phyloP scores from a whole-genome alignment of 2,797 vertebrate species.

The Dipus sagitta region DNA sequence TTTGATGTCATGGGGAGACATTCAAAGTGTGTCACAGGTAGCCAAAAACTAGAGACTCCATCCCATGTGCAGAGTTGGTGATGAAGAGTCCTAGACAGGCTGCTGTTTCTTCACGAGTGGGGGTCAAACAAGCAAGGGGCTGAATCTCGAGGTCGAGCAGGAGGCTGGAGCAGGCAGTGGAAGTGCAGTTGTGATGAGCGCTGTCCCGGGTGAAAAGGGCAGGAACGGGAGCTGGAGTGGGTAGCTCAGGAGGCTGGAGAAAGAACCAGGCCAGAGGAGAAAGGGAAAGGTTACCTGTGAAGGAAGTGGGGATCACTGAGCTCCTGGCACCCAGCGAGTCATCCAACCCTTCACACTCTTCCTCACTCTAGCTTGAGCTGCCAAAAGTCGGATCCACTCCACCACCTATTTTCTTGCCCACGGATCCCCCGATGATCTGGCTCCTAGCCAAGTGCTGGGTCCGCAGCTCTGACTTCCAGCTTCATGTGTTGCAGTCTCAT shows the following conservation, averaged over 20 bases:
- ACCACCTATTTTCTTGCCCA: constrained; percentile 86
- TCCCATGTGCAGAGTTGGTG: neutral
- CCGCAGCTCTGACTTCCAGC: constrained; percentile 90
- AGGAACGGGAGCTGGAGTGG: neutral
- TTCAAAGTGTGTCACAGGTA: neutral
- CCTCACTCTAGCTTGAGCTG: constrained; percentile 58
- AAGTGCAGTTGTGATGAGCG: neutral
- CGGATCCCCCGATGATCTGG: constrained; percentile 88
- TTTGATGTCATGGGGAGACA: neutral
- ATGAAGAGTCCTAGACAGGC: neutral
- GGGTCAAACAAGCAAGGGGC: neutral
- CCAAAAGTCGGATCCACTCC: constrained; percentile 75
- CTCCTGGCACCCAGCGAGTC: too few species aligned
- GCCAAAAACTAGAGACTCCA: neutral
- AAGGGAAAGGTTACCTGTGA: neutral
- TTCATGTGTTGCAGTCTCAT: constrained; percentile 91
- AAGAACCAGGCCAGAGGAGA: neutral
- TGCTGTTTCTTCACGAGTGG: neutral
- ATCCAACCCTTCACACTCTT: neutral
- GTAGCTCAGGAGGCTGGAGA: neutral
- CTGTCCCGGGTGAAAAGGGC: neutral
- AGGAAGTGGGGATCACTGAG: neutral
- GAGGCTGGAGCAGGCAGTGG: neutral
- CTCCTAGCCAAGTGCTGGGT: constrained; percentile 92
- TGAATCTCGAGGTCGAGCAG: too few species aligned